Evolutionary conservation across 2,888 invertebrate species (phyloP).

Genomic region (Parthenolecanium corni): DNA sequence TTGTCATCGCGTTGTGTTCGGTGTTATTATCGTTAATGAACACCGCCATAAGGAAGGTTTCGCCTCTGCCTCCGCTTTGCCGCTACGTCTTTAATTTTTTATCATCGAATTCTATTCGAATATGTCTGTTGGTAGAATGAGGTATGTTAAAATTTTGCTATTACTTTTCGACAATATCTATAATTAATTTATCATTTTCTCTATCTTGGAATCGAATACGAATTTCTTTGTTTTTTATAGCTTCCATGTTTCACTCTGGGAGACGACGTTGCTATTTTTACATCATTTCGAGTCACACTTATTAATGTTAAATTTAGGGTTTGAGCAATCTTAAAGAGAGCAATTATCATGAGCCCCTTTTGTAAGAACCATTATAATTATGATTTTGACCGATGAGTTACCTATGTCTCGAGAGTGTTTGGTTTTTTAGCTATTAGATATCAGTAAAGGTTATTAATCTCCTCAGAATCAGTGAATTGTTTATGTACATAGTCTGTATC

Average conservation of each 20-base stretch:
- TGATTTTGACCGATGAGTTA: no score
- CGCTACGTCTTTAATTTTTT: constrained; percentile 29
- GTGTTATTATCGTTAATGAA: constrained; percentile 22
- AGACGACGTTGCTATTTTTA: constrained; percentile 23
- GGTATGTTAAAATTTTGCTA: constrained; percentile 6
- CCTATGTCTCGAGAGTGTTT: no score
- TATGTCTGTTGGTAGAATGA: constrained; percentile 8
- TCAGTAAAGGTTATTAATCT: no score
- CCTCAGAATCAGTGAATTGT: no score
- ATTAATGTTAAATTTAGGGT: neutral
- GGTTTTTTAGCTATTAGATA: no score
- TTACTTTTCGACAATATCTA: constrained; percentile 9
- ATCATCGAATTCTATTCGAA: constrained; percentile 23
- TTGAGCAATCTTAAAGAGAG: neutral
- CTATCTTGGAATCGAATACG: neutral
- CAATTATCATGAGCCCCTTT: neutral
- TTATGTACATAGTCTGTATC: no score
- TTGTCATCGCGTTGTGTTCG: no score
- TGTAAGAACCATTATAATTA: no score
- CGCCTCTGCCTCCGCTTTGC: constrained; percentile 28
- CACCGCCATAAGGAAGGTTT: constrained; percentile 25
- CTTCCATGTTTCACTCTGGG: constrained; percentile 2
- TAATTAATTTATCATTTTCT: constrained; percentile 1
- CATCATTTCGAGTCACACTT: neutral
- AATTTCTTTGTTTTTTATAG: constrained; percentile 16